Conservation (phyloP, 2,888 invertebrate species). For the Tipula confusa region DNA sequence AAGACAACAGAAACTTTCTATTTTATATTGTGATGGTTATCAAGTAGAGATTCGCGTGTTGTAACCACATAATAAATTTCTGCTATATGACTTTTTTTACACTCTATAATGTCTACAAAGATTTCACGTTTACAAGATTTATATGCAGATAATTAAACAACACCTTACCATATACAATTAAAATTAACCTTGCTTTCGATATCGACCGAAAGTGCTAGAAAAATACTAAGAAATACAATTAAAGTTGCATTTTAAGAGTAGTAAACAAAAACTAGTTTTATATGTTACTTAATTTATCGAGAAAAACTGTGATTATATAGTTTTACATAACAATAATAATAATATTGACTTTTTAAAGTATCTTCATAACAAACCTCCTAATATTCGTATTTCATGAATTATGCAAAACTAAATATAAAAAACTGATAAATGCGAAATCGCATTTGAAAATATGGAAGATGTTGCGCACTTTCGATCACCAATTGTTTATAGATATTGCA, state of each 20-base stretch:
- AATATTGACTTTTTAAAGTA: background rate
- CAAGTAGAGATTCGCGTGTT: background rate
- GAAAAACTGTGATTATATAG: background rate
- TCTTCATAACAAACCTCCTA: too few species aligned
- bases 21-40: background rate
- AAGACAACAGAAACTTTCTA: background rate
- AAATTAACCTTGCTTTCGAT: background rate
- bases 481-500: too few species aligned
- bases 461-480: background rate
- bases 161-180: background rate
- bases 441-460: background rate
- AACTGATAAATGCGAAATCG: background rate
- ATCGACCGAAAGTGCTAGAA: background rate
- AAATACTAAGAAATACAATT: background rate
- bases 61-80: background rate
- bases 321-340: background rate
- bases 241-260: background rate
- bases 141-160: background rate
- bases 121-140: background rate
- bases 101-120: background rate
- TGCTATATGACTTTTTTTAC: background rate
- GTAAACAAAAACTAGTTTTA: background rate
- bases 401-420: background rate
- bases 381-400: background rate
- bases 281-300: background rate